phyloP scores from a whole-genome alignment of 1,140 invertebrate species.

The Ceratosolen solmsi region DNA sequence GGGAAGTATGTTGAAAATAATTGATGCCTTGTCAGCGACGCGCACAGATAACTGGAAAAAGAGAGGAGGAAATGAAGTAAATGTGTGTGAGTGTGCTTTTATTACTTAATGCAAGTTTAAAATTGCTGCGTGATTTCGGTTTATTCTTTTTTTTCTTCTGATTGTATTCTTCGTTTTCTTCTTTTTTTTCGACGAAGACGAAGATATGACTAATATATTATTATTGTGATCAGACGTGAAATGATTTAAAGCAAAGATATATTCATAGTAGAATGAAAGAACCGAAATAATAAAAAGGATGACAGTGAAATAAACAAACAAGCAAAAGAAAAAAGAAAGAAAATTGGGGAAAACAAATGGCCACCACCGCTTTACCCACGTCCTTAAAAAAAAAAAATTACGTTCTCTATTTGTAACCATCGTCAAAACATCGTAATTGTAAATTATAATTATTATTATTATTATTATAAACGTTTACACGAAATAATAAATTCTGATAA shows the following conservation, averaged over 20 bases:
- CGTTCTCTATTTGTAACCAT: conserved; percentile 75
- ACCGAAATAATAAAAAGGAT: conserved; percentile 4
- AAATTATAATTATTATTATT: conserved; percentile 73
- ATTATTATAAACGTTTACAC: conserved; percentile 75
- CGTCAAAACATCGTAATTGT: conserved; percentile 74
- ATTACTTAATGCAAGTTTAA: neutral
- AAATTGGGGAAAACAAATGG: conserved; percentile 34
- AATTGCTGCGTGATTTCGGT: conserved; percentile 20
- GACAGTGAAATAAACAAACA: conserved; percentile 13
- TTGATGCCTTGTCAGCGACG: conserved; percentile 46
- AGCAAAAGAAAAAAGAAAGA: no score
- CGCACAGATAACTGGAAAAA: conserved; percentile 28
- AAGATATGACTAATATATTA: conserved; percentile 4
- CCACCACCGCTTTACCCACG: conserved; percentile 36
- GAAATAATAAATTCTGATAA: conserved; percentile 75
- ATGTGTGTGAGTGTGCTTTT: conserved; percentile 22
- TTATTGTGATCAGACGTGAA: conserved; percentile 17
- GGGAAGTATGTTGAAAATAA: conserved; percentile 31
- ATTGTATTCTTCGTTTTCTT: neutral
- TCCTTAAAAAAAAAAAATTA: conserved; percentile 55
- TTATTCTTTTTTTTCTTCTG: conserved; percentile 1
- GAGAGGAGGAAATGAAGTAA: conserved; percentile 14
- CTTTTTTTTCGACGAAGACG: conserved; percentile 11
- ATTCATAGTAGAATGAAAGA: conserved; percentile 16
- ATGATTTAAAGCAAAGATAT: conserved; percentile 21